phyloP scores from a whole-genome alignment of 2,888 invertebrate genomes.

The Drosophila nr. medialis region DNA sequence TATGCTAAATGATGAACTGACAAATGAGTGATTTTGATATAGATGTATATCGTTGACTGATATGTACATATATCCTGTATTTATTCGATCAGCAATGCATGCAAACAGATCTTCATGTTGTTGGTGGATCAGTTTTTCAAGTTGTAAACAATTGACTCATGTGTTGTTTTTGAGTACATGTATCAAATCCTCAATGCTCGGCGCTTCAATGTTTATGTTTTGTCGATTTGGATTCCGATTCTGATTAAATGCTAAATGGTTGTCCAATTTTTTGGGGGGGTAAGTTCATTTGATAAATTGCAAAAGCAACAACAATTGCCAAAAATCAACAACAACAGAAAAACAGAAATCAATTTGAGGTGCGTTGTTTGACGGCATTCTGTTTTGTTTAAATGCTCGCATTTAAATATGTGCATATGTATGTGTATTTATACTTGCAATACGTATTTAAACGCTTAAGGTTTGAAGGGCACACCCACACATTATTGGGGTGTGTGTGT shows the following conservation, averaged over 20 bases:
- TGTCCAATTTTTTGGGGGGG: constrained; percentile 28
- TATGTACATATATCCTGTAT: neutral
- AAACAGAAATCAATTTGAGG: constrained; percentile 33
- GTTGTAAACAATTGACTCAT: constrained; percentile 38
- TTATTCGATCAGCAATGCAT: neutral
- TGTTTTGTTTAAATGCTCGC: constrained; percentile 34
- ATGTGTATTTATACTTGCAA: constrained; percentile 18
- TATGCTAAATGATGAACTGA: constrained; percentile 27
- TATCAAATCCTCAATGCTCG: constrained; percentile 26
- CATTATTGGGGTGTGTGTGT: constrained; percentile 13
- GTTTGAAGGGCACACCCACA: constrained; percentile 51
- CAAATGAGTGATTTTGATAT: neutral
- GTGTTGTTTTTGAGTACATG: constrained; percentile 18
- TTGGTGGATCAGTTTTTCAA: neutral
- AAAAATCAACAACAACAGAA: constrained; percentile 5
- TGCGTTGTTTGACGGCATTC: constrained; percentile 48
- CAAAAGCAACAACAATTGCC: constrained; percentile 10
- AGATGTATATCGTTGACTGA: neutral
- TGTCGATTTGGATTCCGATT: constrained; percentile 15
- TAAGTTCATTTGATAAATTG: constrained; percentile 48
- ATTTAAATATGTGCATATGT: constrained; percentile 16
- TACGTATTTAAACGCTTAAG: constrained; percentile 24
- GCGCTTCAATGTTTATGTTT: constrained; percentile 25
- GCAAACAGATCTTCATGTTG: neutral
- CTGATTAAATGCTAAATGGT: constrained; percentile 50